Conservation (phyloP, 2,888 invertebrate species). For the Sipha maydis region DNA sequence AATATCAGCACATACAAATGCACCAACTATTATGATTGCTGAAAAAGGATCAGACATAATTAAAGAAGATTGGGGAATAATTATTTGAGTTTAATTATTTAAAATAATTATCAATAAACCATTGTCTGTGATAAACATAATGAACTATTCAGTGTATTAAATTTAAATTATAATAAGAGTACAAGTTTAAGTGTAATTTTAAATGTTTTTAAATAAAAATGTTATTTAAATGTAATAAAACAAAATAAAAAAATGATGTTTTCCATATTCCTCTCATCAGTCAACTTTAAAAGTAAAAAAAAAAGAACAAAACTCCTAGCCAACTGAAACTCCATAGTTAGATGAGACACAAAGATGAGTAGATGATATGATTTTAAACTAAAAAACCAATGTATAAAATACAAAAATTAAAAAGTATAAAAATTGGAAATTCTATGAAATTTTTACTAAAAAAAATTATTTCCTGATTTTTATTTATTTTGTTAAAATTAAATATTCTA, state of each 20-base stretch:
- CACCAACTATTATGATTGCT: constrained; percentile 78
- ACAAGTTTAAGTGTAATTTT: not conserved
- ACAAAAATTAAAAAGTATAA: no score
- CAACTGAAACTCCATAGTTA: no score
- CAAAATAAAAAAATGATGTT: not conserved
- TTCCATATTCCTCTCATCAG: no score
- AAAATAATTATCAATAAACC: not conserved
- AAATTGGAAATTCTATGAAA: no score
- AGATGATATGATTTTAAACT: no score
- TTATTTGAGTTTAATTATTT: constrained; percentile 22
- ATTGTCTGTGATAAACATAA: constrained; percentile 53
- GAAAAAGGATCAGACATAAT: constrained; percentile 72
- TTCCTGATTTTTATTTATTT: no score
- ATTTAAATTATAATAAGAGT: constrained; percentile 1
- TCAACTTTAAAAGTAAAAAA: no score
- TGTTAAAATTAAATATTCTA: no score
- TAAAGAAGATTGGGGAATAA: constrained; percentile 65
- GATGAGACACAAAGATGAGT: no score
- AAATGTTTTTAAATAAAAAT: not conserved
- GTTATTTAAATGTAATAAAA: not conserved
- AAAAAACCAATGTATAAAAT: no score
- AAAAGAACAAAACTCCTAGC: no score
- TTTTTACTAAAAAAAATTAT: no score
- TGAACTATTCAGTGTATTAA: not conserved
- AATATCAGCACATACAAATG: constrained; percentile 76